Conservation (phyloP, 2,797 vertebrate genomes). For the Cichlasoma orientale region DNA sequence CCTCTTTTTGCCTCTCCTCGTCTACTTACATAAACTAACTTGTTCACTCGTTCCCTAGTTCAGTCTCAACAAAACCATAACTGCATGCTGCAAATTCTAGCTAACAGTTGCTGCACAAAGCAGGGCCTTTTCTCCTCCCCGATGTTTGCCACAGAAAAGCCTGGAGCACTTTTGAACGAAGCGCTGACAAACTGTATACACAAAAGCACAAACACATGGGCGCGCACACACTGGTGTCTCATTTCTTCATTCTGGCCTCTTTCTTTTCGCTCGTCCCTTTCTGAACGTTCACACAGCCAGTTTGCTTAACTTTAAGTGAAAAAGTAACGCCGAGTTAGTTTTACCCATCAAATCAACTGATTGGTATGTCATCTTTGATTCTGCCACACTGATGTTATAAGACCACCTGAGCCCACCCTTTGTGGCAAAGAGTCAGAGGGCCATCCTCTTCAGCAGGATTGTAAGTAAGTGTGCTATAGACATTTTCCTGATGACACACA, state of each 20-base stretch:
- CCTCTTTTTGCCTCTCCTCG: slow-evolving; percentile 4
- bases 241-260: slow-evolving; percentile 45
- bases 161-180: slow-evolving; percentile 54
- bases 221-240: slow-evolving; percentile 31
- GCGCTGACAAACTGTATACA: slow-evolving; percentile 41
- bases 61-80: slow-evolving; percentile 37
- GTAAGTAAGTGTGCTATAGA: slow-evolving; percentile 3
- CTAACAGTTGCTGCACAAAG: slow-evolving; percentile 41
- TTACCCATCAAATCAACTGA: not conserved
- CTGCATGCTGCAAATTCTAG: slow-evolving; percentile 38
- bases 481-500: slow-evolving; percentile 17
- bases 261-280: slow-evolving; percentile 24
- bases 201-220: slow-evolving; percentile 20
- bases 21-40: slow-evolving; percentile 9
- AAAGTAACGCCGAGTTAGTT: not conserved
- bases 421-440: slow-evolving; percentile 11
- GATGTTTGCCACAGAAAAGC: slow-evolving; percentile 35
- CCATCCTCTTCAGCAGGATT: slow-evolving; percentile 8
- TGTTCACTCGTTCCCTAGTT: slow-evolving; percentile 25
- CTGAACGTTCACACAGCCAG: not conserved
- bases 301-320: slow-evolving; percentile 1
- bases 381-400: not conserved
- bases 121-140: slow-evolving; percentile 24
- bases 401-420: not conserved
- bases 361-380: not conserved